These are phyloP conservation scores for Phlogophora meticulosa DNA, from an alignment of 2,888 invertebrate species.

Conservation along the genomic window DNA sequence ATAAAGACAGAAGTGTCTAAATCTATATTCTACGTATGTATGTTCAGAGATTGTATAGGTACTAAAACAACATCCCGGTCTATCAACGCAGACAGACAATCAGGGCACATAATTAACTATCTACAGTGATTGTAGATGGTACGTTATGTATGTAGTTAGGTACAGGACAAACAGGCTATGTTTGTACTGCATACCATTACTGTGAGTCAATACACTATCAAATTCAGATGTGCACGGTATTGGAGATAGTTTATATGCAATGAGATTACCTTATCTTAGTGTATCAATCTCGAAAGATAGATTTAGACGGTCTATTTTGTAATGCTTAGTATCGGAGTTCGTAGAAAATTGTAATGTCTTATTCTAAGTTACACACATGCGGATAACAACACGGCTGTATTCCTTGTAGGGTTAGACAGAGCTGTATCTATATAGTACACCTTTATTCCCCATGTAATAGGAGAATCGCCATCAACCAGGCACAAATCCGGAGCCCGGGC, in stretches of 20 bases:
- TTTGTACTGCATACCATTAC: conserved; percentile 55
- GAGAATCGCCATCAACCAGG: too few relatives aligned
- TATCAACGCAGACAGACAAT: conserved; percentile 40
- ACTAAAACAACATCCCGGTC: conserved; percentile 35
- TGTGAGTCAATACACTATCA: conserved; percentile 41
- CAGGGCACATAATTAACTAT: conserved; percentile 43
- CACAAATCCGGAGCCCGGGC: too few relatives aligned
- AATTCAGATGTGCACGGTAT: conserved; percentile 24
- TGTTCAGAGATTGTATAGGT: conserved; percentile 24
- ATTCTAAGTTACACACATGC: too few relatives aligned
- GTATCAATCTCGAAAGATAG: not conserved
- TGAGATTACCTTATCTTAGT: not conserved
- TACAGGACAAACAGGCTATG: conserved; percentile 17
- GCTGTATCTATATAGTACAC: too few relatives aligned
- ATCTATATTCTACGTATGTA: not conserved
- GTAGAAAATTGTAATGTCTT: too few relatives aligned
- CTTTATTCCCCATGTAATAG: too few relatives aligned
- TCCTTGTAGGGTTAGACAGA: too few relatives aligned
- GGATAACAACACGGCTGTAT: not conserved
- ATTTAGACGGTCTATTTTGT: too few relatives aligned
- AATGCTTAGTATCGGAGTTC: too few relatives aligned
- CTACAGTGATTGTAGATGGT: conserved; percentile 17
- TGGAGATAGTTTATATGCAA: conserved; percentile 15
- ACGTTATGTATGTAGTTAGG: conserved; percentile 20
- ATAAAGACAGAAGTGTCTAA: conserved; percentile 7